These are phyloP conservation scores for Linnaemya tessellans DNA, from an alignment of 2,888 invertebrate genomes.

Conservation along the genomic window DNA sequence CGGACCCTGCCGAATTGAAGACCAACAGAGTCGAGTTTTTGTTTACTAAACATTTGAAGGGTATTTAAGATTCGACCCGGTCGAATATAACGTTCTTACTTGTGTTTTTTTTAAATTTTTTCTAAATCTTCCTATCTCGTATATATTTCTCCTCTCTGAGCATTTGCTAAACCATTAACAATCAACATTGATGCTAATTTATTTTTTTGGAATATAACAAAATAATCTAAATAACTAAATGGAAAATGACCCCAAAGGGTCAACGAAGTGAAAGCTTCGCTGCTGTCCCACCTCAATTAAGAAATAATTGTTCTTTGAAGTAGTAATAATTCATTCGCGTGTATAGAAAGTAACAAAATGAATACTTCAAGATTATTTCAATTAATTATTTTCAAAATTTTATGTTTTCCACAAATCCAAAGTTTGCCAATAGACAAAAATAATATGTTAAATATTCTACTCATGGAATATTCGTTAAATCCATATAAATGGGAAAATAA, in stretches of 20 bases:
- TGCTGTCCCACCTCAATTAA: background rate
- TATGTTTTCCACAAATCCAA: constrained; percentile 31
- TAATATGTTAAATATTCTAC: constrained; percentile 5
- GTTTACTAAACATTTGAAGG: too few relatives aligned
- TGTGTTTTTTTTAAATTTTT: background rate
- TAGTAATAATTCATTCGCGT: background rate
- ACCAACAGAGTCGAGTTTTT: too few relatives aligned
- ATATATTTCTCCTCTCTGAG: background rate
- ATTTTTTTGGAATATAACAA: background rate
- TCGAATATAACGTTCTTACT: too few relatives aligned
- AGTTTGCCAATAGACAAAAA: constrained; percentile 2
- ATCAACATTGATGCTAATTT: background rate
- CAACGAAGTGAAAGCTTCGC: background rate
- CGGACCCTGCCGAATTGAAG: too few relatives aligned
- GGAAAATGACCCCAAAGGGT: constrained; percentile 3
- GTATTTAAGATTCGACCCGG: too few relatives aligned
- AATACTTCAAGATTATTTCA: background rate
- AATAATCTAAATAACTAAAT: background rate
- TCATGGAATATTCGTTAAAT: background rate
- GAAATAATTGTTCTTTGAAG: background rate
- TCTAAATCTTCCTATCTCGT: background rate
- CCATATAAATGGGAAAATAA: constrained; percentile 5
- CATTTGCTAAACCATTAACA: background rate
- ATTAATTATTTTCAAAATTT: constrained; percentile 5
- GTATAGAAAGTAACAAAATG: constrained; percentile 3